Base-by-base conservation (phyloP, 2,113 vertebrate species). In the Phrynosoma platyrhinos region DNA sequence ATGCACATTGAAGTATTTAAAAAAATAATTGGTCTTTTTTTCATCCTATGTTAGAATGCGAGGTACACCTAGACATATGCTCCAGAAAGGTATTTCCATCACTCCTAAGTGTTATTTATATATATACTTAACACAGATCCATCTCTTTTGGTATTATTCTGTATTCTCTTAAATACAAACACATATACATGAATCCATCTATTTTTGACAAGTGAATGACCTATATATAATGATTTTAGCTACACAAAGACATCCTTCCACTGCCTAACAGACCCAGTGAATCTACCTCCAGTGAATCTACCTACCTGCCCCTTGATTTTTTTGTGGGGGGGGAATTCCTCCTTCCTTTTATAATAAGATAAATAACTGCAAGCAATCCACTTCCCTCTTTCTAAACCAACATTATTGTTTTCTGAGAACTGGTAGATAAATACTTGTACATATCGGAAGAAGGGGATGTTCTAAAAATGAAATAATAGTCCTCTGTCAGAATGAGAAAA, bases 301-400 rank as follows among this genome's bases (percentile, higher is more conserved):
- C 85, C 18, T 53, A 12, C 72, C 90, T 64, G 74, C 85, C 78
- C 2, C 58, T 79, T 9, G 21, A 89, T 79, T 4, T 30, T 36
- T 36, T 36, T 36, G 36, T 42, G 79, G 62, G 76, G 40, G 7
- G 75, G 82, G 90, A 40, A 32, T 77, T 89, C 42, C 30, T 27
- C 1, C 42, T 4, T 80, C 36, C 75, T 82, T 87, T 30, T 82
- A 85, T 82, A 89, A 84, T 78, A 25, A 14, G 25, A 71, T 2
- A 1, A 74, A 18, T 66, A 87, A 62, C 84, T 84, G 53, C 72
- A 79, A 89, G 76, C 68, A 83, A 25, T 16, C 32, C 10, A 68
- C 40, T 66, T 82, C 64, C 87, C n/a, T 53, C 58, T 72, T 83
- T 89, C 92, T 88, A 83, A 89, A 81, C 85, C 18, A 75, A 7